These are phyloP conservation scores for Panulirus ornatus DNA, from an alignment of 1,140 invertebrate species.

Conservation along the genomic window DNA sequence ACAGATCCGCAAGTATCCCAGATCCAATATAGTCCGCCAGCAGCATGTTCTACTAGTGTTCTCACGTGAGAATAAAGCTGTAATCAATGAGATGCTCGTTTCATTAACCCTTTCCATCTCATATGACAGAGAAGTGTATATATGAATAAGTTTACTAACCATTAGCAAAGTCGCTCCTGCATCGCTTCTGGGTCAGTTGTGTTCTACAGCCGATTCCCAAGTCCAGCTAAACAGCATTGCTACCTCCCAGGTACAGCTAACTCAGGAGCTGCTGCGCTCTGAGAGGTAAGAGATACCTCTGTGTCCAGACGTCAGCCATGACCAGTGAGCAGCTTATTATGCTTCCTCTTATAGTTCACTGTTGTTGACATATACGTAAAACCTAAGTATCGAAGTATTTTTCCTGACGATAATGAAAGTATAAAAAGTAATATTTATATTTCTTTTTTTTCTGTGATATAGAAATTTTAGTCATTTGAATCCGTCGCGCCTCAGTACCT, in stretches of 20 bases:
- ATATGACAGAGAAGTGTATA: neutral
- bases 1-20: neutral
- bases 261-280: neutral
- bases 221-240: neutral
- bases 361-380: too few species aligned
- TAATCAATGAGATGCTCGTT: neutral
- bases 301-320: neutral
- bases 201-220: neutral
- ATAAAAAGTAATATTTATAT: too few species aligned
- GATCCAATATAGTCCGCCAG: neutral
- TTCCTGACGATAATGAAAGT: too few species aligned
- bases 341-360: too few species aligned
- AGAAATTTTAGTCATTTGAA: too few species aligned
- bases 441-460: too few species aligned
- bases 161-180: neutral
- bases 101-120: neutral
- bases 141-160: neutral
- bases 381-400: too few species aligned
- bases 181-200: neutral
- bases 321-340: too few species aligned
- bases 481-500: too few species aligned
- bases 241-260: neutral
- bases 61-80: neutral
- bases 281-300: neutral
- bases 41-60: neutral